Evolutionary conservation across 1,140 invertebrate species (phyloP), one percentile per base, ranked within the genome.

Genomic region (Platorchestia sp.): DNA sequence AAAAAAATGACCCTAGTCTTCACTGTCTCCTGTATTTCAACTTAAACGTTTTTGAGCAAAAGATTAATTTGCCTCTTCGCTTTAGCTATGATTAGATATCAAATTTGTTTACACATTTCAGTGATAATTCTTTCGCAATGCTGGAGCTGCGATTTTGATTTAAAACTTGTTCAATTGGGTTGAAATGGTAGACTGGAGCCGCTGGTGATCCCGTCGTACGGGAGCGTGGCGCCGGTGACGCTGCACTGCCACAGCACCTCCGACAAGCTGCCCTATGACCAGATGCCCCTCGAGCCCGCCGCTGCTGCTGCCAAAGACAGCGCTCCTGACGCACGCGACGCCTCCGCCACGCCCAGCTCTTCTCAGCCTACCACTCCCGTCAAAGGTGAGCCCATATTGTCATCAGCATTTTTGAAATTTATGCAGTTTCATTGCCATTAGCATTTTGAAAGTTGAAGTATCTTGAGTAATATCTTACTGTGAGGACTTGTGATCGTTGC

Each of bases 111-210:
- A n/a, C n/a, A n/a, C n/a, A n/a, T n/a, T n/a, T n/a, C n/a, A n/a
- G n/a, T n/a, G n/a, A n/a, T n/a, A n/a, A n/a, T n/a, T n/a, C n/a
- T n/a, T n/a, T n/a, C n/a, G n/a, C n/a, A n/a, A n/a, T n/a, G n/a
- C n/a, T n/a, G n/a, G n/a, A n/a, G n/a, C n/a, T n/a, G n/a, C n/a
- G n/a, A n/a, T n/a, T n/a, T n/a, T n/a, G n/a, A n/a, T n/a, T n/a
- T n/a, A n/a, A n/a, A n/a, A n/a, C n/a, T n/a, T n/a, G n/a, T n/a
- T n/a, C n/a, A n/a, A n/a, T n/a, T n/a, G n/a, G n/a, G n/a, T n/a
- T n/a, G n/a, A n/a, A n/a, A n/a, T n/a, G n/a, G 44, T 95, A 96
- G 95, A 96, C 97, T 98, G 97, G 98, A 98, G 97, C 98, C 98
- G 87, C 97, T 98, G 44, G 97, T 98, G 47, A 97, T 98, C 95